Evolutionary conservation across 2,113 vertebrate genomes (phyloP).

Genomic region (Platichthys flesus): DNA sequence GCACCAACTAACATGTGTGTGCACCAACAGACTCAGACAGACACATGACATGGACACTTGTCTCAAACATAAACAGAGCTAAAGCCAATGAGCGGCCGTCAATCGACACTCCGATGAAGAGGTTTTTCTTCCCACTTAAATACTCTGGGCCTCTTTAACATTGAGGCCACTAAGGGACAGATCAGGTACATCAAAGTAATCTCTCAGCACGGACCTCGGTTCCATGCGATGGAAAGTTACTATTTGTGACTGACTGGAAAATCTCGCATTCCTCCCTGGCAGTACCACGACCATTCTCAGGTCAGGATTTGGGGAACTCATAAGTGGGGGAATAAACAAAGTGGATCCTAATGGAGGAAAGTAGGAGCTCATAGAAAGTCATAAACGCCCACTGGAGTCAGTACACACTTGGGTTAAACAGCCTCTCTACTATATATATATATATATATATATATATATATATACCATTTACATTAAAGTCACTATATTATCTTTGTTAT

Average conservation of each 20-base stretch:
- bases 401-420: not conserved
- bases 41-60: slow-evolving; percentile 15
- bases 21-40: slow-evolving; percentile 10
- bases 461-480: not conserved
- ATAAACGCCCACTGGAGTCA: not conserved
- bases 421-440: slow-evolving; percentile 12
- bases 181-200: slow-evolving; percentile 63
- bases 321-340: slow-evolving; percentile 56
- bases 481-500: not conserved
- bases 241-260: slow-evolving; percentile 65
- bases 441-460: not conserved
- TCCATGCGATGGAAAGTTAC: slow-evolving; percentile 65
- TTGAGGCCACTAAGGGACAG: slow-evolving; percentile 34
- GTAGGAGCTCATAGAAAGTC: slow-evolving; percentile 18
- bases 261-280: slow-evolving; percentile 42
- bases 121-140: slow-evolving; percentile 34
- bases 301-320: slow-evolving; percentile 34
- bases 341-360: slow-evolving; percentile 64
- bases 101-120: slow-evolving; percentile 43
- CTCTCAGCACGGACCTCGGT: slow-evolving; percentile 26
- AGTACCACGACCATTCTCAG: slow-evolving; percentile 43
- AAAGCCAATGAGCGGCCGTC: slow-evolving; percentile 40
- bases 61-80: slow-evolving; percentile 40
- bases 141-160: slow-evolving; percentile 47
- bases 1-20: not conserved